These are phyloP conservation scores for Lethrus apterus DNA, from an alignment of 1,140 invertebrate species.

Conservation along the genomic window DNA sequence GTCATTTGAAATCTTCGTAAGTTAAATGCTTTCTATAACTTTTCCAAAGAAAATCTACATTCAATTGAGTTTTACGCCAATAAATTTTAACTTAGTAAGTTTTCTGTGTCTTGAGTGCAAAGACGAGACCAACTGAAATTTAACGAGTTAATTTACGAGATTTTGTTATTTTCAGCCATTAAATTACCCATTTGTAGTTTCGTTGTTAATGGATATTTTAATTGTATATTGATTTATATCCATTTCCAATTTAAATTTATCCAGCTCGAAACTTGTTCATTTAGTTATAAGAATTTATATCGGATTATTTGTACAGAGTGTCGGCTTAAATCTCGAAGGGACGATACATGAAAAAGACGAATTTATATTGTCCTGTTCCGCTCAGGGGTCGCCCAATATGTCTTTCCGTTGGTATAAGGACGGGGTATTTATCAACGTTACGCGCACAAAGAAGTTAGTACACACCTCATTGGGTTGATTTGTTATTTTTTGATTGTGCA, in stretches of 20 bases:
- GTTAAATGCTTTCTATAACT: too few relatives aligned
- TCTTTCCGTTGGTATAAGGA: constrained; percentile 76
- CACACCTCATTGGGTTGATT: neutral
- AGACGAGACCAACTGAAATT: neutral
- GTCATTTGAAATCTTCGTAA: too few relatives aligned
- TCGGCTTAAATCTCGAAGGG: constrained; percentile 53
- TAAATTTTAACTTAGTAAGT: too few relatives aligned
- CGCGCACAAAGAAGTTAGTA: constrained; percentile 36
- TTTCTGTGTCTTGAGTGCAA: too few relatives aligned
- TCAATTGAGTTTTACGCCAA: too few relatives aligned
- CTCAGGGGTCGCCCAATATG: constrained; percentile 64
- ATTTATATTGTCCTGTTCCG: constrained; percentile 66
- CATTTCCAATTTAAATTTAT: too few relatives aligned
- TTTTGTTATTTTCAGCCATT: neutral
- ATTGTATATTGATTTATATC: too few relatives aligned
- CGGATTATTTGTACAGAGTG: constrained; percentile 43
- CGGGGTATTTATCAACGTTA: constrained; percentile 62
- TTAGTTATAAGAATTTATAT: neutral
- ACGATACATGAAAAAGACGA: constrained; percentile 65
- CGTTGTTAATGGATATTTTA: too few relatives aligned
- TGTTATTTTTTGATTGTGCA: neutral
- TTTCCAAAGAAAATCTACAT: too few relatives aligned
- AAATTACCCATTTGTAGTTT: too few relatives aligned
- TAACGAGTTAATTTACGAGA: too few relatives aligned
- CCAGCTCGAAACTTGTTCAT: neutral